Evolutionary conservation across 2,113 vertebrate species (phyloP).

Genomic region (Pipa parva): DNA sequence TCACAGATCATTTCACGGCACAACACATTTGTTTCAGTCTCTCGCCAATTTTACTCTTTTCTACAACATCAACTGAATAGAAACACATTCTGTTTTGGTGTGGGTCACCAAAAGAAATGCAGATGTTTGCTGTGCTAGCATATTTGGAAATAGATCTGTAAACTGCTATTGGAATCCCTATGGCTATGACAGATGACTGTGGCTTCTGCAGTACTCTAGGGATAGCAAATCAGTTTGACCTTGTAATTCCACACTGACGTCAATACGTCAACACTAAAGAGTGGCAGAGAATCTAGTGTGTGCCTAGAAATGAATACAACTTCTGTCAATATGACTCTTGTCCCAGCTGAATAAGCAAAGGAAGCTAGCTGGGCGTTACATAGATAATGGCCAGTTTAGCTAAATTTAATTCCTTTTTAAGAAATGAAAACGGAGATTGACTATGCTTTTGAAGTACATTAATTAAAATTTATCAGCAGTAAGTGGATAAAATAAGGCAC

Average conservation of each 20-base stretch:
- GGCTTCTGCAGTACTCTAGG: constrained; percentile 43
- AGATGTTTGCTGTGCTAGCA: constrained; percentile 39
- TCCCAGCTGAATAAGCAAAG: constrained; percentile 52
- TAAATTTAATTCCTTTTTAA: constrained; percentile 15
- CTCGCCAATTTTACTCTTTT: background rate
- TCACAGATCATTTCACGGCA: background rate
- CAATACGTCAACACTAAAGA: constrained; percentile 35
- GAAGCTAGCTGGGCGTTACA: constrained; percentile 53
- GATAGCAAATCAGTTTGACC: constrained; percentile 50
- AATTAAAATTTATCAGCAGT: background rate
- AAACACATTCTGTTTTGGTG: constrained; percentile 13
- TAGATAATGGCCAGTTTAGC: constrained; percentile 61
- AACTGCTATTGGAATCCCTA: constrained; percentile 43
- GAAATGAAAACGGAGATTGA: background rate
- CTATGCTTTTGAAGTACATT: background rate
- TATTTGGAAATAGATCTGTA: constrained; percentile 48
- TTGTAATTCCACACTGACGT: constrained; percentile 47
- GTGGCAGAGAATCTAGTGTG: background rate
- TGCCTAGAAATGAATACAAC: constrained; percentile 38
- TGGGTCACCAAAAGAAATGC: constrained; percentile 28
- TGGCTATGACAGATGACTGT: constrained; percentile 45
- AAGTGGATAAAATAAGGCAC: constrained; percentile 14
- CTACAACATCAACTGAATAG: background rate
- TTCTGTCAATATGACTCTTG: constrained; percentile 43
- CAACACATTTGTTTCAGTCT: background rate